These are phyloP conservation scores for Ceyx melanurus DNA, from an alignment of 2,113 vertebrate genomes.

Conservation along the genomic window DNA sequence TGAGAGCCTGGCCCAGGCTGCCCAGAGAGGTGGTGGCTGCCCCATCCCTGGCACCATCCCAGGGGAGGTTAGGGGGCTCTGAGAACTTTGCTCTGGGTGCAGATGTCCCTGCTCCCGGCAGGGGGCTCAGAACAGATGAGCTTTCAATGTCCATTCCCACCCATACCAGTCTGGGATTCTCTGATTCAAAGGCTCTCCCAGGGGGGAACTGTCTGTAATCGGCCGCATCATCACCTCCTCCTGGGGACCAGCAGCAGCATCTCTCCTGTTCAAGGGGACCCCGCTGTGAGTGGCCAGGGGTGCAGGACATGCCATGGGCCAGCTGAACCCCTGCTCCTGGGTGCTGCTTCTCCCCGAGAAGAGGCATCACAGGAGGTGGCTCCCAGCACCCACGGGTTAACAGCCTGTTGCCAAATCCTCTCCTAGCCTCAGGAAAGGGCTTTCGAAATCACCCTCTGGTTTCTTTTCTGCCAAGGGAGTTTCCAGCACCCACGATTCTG, in stretches of 20 bases:
- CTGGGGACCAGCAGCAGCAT: background rate
- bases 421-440: background rate
- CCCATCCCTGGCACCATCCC: too few relatives aligned
- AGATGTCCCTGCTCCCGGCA: too few relatives aligned
- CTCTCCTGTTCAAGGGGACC: background rate
- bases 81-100: too few relatives aligned
- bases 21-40: too few relatives aligned
- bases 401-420: background rate
- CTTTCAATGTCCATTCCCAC: too few relatives aligned
- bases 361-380: background rate
- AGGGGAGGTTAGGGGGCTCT: too few relatives aligned
- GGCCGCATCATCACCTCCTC: background rate
- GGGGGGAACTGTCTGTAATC: background rate
- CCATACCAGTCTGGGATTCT: too few relatives aligned
- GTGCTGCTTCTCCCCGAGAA: background rate
- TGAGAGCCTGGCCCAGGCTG: too few relatives aligned
- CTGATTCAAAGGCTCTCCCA: background rate
- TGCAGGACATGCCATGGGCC: background rate
- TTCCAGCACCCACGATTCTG: accelerated
- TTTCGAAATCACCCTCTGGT: background rate
- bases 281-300: background rate
- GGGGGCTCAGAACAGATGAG: too few relatives aligned
- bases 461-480: background rate
- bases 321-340: background rate
- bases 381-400: background rate